A percentile compares a stretch with the other conserved stretches of the same genome.
These are phyloP conservation scores for Nibea albiflora DNA, from an alignment of 2,113 vertebrate genomes.

Conservation along the genomic window DNA sequence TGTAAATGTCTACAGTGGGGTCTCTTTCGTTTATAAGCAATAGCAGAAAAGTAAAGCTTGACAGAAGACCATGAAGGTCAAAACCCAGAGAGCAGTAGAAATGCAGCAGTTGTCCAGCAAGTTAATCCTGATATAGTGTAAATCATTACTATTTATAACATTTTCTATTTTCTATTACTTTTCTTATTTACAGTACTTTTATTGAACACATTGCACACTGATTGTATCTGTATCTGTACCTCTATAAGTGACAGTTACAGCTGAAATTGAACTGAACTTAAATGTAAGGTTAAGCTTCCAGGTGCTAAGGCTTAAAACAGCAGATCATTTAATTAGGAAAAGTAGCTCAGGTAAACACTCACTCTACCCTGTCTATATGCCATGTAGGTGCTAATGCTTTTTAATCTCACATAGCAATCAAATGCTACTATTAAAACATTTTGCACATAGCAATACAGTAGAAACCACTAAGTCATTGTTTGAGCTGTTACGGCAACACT, in stretches of 20 bases:
- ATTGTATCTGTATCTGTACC: no score
- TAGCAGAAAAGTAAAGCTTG: constrained; percentile 16
- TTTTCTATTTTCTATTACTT: no score
- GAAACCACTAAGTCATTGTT: background rate
- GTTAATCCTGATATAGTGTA: constrained; percentile 59
- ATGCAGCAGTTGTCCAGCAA: constrained; percentile 52
- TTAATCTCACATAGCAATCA: background rate
- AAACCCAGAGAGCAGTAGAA: constrained; percentile 46
- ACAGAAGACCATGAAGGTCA: constrained; percentile 6
- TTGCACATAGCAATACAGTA: background rate
- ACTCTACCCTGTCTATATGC: background rate
- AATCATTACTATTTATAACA: no score
- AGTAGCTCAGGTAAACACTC: constrained; percentile 34
- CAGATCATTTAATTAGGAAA: constrained; percentile 34
- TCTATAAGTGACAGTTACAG: no score
- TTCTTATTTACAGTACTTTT: no score
- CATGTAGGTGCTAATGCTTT: background rate
- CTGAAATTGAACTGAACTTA: background rate
- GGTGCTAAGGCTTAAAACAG: constrained; percentile 54
- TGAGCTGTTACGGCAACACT: constrained; percentile 27
- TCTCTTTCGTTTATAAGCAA: constrained; percentile 3
- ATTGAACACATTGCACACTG: no score
- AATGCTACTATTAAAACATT: background rate
- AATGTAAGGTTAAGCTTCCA: constrained; percentile 45
- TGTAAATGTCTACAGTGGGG: background rate